Base-by-base conservation (phyloP, 2,113 vertebrate species). In the Brachypodius melanocephalos region DNA sequence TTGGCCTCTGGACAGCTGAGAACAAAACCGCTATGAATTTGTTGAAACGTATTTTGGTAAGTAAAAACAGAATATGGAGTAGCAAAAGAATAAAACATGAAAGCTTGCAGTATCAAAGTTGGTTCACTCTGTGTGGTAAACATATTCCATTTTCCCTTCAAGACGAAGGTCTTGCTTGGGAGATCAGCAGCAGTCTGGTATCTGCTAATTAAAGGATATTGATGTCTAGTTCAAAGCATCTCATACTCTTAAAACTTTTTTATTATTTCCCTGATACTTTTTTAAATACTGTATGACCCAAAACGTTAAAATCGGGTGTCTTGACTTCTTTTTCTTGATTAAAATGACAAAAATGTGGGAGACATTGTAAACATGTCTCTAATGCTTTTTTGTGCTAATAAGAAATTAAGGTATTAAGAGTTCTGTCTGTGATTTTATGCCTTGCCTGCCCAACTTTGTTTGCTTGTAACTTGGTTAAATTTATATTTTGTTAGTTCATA, bases 1-100 rank as follows among this genome's bases (percentile, higher is more conserved):
- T 99, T 95, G 99, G 99, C 81, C 98, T 99, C 80, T 99, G 99
- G 99, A 99, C 98, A 57, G 99, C 99, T 83, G 99, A 99, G 91
- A 99, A 99, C 95, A 97, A 98, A 76, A 98, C 98, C 51, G 99
- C 99, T 86, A 97, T 99, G 97, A 99, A 99, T 97, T 98, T 99
- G 85, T 97, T 99, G 83, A 99, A 99, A 93, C 99, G 99, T 93
- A 99, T 99, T 94, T 98, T 99, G 98, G 99, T 99, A 96, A 98
- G 98, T 97, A n/a, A n/a, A 87, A 89, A 17, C 1, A 2, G 25
- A 36, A 20, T 79, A 20, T 17, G 12, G 28, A 79, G 28, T 52
- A 55, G 24, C 14, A 22, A 58, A 91, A 55, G 24, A 80, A 34
- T 32, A 58, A 74, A 74, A 62, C 42, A 36, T 12, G 61, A 65